Evolutionary conservation across 2,113 vertebrate species (phyloP).

Genomic region (Microcebus tavaratra): DNA sequence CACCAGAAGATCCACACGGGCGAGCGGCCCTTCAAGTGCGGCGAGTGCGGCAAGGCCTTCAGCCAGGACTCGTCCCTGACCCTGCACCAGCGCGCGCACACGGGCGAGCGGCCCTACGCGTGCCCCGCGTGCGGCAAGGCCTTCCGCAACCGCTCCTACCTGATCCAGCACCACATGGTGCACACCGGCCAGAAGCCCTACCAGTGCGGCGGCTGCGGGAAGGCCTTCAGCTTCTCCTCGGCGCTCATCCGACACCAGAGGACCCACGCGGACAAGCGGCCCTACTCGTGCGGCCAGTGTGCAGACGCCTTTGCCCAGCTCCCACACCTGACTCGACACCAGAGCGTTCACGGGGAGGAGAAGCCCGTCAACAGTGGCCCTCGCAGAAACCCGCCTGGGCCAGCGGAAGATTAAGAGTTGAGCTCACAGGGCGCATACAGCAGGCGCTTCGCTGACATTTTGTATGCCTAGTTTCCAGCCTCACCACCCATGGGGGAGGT

Average conservation of each 20-base stretch:
- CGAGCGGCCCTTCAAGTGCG: background rate
- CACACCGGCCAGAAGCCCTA: conserved; percentile 22
- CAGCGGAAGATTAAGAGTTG: background rate
- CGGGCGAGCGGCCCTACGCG: conserved; percentile 18
- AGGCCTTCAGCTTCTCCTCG: conserved; percentile 62
- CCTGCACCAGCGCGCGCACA: background rate
- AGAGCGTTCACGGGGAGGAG: background rate
- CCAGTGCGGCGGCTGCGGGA: conserved; percentile 1
- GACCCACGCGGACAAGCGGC: background rate
- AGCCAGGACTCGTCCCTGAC: background rate
- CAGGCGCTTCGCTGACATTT: accelerated
- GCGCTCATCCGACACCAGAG: conserved; percentile 48
- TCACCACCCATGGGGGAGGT: accelerated
- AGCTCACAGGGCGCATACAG: accelerated
- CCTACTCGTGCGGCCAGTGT: accelerated
- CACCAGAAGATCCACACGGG: background rate
- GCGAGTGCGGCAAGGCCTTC: background rate
- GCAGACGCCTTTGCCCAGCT: background rate
- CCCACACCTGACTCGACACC: background rate
- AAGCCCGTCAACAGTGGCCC: background rate
- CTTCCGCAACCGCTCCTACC: background rate
- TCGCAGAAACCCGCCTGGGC: accelerated
- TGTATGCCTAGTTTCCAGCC: background rate
- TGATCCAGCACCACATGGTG: conserved; percentile 15
- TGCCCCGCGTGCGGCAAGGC: conserved; percentile 45